These are phyloP conservation scores for Drosophila leontia DNA, from an alignment of 1,140 invertebrate species.

Conservation along the genomic window DNA sequence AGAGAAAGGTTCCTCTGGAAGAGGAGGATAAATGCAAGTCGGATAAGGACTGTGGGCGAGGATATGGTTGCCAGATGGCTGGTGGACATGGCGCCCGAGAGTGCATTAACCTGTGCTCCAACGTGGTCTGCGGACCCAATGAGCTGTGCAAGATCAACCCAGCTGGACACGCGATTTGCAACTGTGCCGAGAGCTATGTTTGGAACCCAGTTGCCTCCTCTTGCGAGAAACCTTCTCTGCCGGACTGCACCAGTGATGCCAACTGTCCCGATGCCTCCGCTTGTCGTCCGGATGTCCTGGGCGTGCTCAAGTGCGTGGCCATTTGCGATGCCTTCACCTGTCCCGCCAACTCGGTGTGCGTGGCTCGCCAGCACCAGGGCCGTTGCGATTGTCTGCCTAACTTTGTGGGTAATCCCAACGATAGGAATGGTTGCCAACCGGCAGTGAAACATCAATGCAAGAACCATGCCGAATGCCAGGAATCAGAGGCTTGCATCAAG, in stretches of 20 bases:
- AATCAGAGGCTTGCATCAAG: slow-evolving; percentile 90
- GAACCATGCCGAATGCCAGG: slow-evolving; percentile 92
- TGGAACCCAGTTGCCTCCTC: slow-evolving; percentile 92
- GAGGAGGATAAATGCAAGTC: slow-evolving; percentile 88
- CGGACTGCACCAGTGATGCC: slow-evolving; percentile 90
- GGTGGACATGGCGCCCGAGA: slow-evolving; percentile 87
- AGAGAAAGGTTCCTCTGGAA: slow-evolving; percentile 85
- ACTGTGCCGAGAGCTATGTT: slow-evolving; percentile 90
- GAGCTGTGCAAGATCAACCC: slow-evolving; percentile 91
- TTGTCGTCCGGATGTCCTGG: slow-evolving; percentile 93
- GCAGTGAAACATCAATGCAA: slow-evolving; percentile 90
- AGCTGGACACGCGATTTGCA: slow-evolving; percentile 89
- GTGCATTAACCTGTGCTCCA: slow-evolving; percentile 92
- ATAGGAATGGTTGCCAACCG: slow-evolving; percentile 92
- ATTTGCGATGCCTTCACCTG: slow-evolving; percentile 93
- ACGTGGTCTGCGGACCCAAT: slow-evolving; percentile 91
- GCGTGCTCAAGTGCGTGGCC: slow-evolving; percentile 92
- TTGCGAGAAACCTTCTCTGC: slow-evolving; percentile 94
- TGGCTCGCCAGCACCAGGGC: slow-evolving; percentile 90
- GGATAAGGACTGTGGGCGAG: slow-evolving; percentile 89
- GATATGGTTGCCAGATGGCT: slow-evolving; percentile 87
- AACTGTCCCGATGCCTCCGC: slow-evolving; percentile 90
- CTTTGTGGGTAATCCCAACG: slow-evolving; percentile 94
- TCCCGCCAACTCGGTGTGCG: slow-evolving; percentile 92
- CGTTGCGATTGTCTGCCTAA: slow-evolving; percentile 92